These are phyloP conservation scores for Serilophus lunatus DNA, from an alignment of 2,113 vertebrate genomes.

Conservation along the genomic window DNA sequence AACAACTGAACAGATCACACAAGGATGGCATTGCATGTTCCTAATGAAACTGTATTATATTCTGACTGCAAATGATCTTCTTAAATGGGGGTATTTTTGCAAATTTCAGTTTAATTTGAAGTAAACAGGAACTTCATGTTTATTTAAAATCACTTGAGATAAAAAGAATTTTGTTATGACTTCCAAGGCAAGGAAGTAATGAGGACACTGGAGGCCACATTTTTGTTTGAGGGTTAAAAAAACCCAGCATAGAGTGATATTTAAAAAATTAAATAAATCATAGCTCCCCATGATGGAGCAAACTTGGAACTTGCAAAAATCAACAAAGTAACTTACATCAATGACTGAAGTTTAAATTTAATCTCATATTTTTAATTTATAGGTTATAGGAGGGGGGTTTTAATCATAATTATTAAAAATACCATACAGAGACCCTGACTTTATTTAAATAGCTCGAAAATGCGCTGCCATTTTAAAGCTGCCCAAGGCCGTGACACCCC, in stretches of 20 bases:
- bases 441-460: neutral
- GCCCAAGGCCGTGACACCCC: too few relatives aligned
- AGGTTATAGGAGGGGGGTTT: neutral
- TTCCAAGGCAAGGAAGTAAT: neutral
- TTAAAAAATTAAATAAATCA: neutral
- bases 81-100: neutral
- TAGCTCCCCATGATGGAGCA: neutral
- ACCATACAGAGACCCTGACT: accelerated
- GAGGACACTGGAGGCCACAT: neutral
- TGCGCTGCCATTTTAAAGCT: too few relatives aligned
- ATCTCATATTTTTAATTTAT: neutral
- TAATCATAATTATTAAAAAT: neutral
- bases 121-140: neutral
- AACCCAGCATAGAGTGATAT: accelerated
- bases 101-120: neutral
- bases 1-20: neutral
- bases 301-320: neutral
- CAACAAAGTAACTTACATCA: neutral
- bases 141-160: neutral
- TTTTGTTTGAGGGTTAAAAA: neutral
- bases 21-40: neutral
- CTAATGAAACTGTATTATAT: neutral
- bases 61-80: neutral
- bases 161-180: neutral
- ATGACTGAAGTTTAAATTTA: neutral